These are phyloP conservation scores for Mnemiopsis leidyi DNA, from an alignment of 37 sponge, comb jelly and placozoan genomes.

Conservation along the genomic window DNA sequence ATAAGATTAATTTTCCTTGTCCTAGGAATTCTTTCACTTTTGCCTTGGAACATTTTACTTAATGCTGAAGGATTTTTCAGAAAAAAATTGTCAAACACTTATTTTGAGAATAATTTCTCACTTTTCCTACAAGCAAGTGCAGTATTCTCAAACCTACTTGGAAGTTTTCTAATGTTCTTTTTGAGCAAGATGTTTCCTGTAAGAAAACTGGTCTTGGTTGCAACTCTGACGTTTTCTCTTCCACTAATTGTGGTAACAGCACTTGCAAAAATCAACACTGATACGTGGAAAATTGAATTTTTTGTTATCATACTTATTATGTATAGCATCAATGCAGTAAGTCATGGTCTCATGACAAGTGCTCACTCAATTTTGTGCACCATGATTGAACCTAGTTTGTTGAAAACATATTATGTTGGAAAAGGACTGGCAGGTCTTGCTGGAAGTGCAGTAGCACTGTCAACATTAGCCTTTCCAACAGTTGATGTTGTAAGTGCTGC, in stretches of 20 bases:
- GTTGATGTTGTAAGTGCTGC: slow-evolving; percentile 14
- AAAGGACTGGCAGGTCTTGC: slow-evolving; percentile 13
- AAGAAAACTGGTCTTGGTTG: not conserved
- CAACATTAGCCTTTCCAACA: not conserved
- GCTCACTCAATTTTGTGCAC: not conserved
- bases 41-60: slow-evolving; percentile 14
- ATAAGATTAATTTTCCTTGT: not conserved
- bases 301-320: not conserved
- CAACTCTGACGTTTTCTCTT: not conserved
- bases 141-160: slow-evolving; percentile 1
- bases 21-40: not conserved
- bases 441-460: not conserved
- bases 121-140: not conserved
- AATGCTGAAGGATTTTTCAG: not conserved
- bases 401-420: not conserved
- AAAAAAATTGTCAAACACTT: not conserved
- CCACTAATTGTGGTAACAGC: slow-evolving; percentile 4
- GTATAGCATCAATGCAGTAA: not conserved
- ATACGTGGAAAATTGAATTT: not conserved
- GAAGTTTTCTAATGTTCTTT: not conserved
- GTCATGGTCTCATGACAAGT: slow-evolving; percentile 2
- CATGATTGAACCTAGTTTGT: not conserved
- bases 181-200: not conserved
- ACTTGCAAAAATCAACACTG: slow-evolving; percentile 8
- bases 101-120: not conserved